phyloP scores from a whole-genome alignment of 2,888 invertebrate genomes.

The Drosophila mayaguana region DNA sequence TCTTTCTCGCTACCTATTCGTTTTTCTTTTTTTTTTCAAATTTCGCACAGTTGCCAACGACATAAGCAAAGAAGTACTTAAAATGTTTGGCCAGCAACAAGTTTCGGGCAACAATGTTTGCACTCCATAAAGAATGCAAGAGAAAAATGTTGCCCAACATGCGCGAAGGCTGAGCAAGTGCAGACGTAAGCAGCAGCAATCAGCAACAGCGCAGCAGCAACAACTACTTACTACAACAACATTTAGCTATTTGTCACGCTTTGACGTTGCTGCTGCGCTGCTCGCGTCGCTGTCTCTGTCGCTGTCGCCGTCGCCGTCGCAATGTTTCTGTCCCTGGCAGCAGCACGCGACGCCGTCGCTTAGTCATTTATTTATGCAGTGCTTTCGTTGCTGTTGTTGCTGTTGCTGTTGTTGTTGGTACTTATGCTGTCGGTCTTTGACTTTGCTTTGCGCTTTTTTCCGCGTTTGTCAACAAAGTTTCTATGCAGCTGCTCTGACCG shows the following conservation, averaged over 20 bases:
- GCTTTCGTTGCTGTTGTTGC: conserved; percentile 23
- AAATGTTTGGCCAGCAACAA: conserved; percentile 56
- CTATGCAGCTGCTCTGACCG: conserved; percentile 42
- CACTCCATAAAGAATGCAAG: conserved; percentile 23
- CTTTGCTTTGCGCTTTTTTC: conserved; percentile 58
- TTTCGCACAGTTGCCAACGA: conserved; percentile 38
- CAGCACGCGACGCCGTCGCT: conserved; percentile 63
- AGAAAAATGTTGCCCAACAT: conserved; percentile 55
- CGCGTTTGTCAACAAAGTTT: conserved; percentile 65
- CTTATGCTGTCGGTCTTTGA: conserved; percentile 64
- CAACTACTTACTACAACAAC: conserved; percentile 21
- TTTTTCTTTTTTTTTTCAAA: conserved; percentile 19
- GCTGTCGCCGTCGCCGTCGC: conserved; percentile 1
- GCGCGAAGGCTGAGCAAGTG: conserved; percentile 36
- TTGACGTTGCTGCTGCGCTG: conserved; percentile 49
- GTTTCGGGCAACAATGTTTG: conserved; percentile 43
- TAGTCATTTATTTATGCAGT: conserved; percentile 53
- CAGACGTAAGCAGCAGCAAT: conserved; percentile 12
- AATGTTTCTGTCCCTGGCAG: conserved; percentile 31
- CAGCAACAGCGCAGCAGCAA: conserved; percentile 1
- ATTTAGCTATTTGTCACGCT: conserved; percentile 74
- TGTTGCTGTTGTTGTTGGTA: conserved; percentile 13
- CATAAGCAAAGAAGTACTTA: conserved; percentile 41
- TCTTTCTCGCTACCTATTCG: conserved; percentile 19
- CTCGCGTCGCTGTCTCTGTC: conserved; percentile 20